Evolutionary conservation across 2,888 invertebrate genomes (phyloP).

Genomic region (Sussaba pulchella): DNA sequence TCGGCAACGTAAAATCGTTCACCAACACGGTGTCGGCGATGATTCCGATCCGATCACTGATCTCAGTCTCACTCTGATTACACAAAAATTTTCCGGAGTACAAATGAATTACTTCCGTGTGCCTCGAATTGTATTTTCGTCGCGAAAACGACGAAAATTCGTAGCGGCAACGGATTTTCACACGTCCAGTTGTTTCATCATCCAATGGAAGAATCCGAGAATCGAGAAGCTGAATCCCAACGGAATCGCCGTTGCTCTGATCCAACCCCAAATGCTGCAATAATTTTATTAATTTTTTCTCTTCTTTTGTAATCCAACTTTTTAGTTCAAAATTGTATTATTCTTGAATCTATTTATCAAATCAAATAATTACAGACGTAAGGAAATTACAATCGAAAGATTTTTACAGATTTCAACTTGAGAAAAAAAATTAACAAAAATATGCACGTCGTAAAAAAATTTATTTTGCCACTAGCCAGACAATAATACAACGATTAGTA

Average conservation of each 20-base stretch:
- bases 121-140: slow-evolving; percentile 15
- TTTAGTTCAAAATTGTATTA: no score
- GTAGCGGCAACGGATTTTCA: slow-evolving; percentile 62
- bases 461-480: slow-evolving; percentile 51
- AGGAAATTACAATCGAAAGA: background rate
- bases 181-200: slow-evolving; percentile 90
- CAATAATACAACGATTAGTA: slow-evolving; percentile 26
- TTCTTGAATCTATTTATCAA: background rate
- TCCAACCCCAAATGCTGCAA: slow-evolving; percentile 90
- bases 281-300: slow-evolving; percentile 3
- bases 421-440: no score
- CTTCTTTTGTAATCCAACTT: background rate
- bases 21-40: no score
- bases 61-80: slow-evolving; percentile 29
- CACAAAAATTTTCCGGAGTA: slow-evolving; percentile 7
- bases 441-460: slow-evolving; percentile 38
- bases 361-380: background rate
- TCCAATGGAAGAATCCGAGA: slow-evolving; percentile 91
- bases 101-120: slow-evolving; percentile 33
- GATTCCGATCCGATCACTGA: background rate
- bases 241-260: slow-evolving; percentile 92
- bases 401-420: background rate
- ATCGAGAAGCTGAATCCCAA: slow-evolving; percentile 92
- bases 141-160: background rate
- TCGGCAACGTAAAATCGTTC: no score